phyloP scores from a whole-genome alignment of 2,888 invertebrate genomes.

The Hirtodrosophila histrioides region DNA sequence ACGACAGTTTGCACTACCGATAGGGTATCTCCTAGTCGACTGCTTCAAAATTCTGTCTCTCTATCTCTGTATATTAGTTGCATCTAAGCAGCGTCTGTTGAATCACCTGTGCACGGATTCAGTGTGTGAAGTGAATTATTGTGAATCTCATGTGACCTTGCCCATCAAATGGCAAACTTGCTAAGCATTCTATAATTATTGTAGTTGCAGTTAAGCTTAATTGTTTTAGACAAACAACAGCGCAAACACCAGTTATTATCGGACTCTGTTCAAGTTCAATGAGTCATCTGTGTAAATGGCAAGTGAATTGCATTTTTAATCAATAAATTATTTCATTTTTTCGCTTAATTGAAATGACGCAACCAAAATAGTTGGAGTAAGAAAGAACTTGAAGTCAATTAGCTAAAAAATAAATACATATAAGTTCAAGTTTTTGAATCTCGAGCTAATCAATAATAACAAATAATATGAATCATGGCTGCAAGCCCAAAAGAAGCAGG shows the following conservation, averaged over 20 bases:
- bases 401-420: too few relatives aligned
- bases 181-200: constrained; percentile 11
- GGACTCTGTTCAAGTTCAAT: constrained; percentile 37
- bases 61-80: neutral
- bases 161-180: constrained; percentile 5
- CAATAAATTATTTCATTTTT: neutral
- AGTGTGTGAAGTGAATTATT: constrained; percentile 12
- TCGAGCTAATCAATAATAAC: too few relatives aligned
- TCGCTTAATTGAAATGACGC: too few relatives aligned
- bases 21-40: too few relatives aligned
- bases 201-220: constrained; percentile 33
- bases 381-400: too few relatives aligned
- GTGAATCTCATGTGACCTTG: constrained; percentile 24
- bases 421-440: too few relatives aligned
- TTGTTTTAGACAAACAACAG: constrained; percentile 18
- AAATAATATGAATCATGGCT: too few relatives aligned
- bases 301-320: constrained; percentile 10
- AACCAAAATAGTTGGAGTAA: too few relatives aligned
- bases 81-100: neutral
- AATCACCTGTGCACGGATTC: constrained; percentile 5
- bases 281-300: constrained; percentile 1
- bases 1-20: too few relatives aligned
- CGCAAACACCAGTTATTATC: constrained; percentile 7
- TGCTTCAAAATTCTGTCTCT: neutral
- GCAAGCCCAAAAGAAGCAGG: too few relatives aligned